Conservation (phyloP, 2,888 invertebrate genomes). For the Sycophila texana region DNA sequence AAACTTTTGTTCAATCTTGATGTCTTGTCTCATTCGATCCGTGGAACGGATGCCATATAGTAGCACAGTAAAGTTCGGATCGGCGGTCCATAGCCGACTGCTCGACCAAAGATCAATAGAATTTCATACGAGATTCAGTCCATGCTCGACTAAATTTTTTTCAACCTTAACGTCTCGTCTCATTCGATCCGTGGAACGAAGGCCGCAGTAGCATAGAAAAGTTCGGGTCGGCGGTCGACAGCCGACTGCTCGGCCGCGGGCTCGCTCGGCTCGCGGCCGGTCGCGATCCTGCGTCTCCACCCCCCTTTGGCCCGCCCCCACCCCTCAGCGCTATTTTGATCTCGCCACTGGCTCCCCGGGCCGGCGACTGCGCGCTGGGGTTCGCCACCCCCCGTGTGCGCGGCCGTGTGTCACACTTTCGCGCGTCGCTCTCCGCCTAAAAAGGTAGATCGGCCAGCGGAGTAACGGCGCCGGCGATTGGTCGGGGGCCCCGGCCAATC, state of each 20-base stretch:
- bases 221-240: not conserved
- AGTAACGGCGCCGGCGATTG: conserved; percentile 77
- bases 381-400: conserved; percentile 22
- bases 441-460: conserved; percentile 79
- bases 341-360: conserved; percentile 58
- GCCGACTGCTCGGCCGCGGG: conserved; percentile 1
- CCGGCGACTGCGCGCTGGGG: conserved; percentile 9
- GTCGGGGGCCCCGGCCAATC: conserved; percentile 76
- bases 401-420: conserved; percentile 72
- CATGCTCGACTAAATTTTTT: too few species aligned
- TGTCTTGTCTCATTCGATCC: too few species aligned
- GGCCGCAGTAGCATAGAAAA: not conserved
- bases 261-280: not conserved
- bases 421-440: conserved; percentile 77
- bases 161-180: too few species aligned
- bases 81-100: not conserved
- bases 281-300: not conserved
- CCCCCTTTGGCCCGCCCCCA: conserved; percentile 55
- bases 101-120: too few species aligned
- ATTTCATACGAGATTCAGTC: too few species aligned
- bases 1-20: too few species aligned
- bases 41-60: too few species aligned
- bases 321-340: conserved; percentile 69
- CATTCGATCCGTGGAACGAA: too few species aligned
- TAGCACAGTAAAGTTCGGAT: not conserved